Evolutionary conservation across 2,113 vertebrate species (phyloP).

Genomic region (Python bivittatus): DNA sequence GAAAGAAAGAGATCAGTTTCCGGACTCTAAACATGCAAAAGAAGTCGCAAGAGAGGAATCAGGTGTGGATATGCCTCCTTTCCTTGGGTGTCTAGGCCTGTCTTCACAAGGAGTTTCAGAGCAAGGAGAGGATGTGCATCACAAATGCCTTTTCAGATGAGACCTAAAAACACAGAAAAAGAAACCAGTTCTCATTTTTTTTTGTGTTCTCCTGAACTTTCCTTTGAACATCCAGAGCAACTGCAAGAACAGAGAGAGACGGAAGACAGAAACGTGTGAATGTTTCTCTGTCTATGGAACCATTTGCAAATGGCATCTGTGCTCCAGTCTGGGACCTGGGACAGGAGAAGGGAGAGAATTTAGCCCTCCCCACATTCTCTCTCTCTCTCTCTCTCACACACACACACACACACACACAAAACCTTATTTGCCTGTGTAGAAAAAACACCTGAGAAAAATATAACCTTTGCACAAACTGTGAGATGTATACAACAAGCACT

Average conservation of each 20-base stretch:
- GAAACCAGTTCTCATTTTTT: background rate
- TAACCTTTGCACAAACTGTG: background rate
- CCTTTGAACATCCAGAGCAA: background rate
- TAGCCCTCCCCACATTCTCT: background rate
- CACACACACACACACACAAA: too few relatives aligned
- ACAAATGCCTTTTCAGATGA: background rate
- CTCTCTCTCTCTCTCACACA: background rate
- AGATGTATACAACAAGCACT: background rate
- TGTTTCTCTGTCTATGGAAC: background rate
- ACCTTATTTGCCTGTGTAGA: background rate
- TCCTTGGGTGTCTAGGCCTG: background rate
- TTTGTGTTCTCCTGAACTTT: background rate
- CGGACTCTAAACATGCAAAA: background rate
- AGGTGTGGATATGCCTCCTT: background rate
- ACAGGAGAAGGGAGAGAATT: background rate
- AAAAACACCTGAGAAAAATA: background rate
- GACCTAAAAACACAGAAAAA: background rate
- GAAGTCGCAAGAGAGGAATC: background rate
- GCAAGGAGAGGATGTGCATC: background rate
- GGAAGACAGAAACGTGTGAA: too few relatives aligned
- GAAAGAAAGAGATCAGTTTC: background rate
- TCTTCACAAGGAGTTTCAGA: background rate
- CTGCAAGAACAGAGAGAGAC: background rate
- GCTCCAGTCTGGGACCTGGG: background rate
- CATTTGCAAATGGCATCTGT: background rate